Evolutionary conservation across 23 tunicate species (phyloP).

Genomic region (Oikopleura vanhoeffeni): DNA sequence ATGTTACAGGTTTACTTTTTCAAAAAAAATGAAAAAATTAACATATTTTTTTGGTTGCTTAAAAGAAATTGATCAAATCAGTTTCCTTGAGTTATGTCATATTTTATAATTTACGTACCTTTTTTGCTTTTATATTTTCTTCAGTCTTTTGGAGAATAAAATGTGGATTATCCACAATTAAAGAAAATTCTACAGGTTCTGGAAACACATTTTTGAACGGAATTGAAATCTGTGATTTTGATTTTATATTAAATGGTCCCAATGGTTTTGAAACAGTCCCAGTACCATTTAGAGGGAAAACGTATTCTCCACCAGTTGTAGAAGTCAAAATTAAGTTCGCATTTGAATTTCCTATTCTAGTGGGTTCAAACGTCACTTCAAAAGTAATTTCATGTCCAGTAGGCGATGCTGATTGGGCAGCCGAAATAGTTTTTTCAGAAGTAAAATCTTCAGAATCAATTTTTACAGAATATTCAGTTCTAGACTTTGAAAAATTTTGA

Average conservation of each 20-base stretch:
- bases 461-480: constrained; percentile 72
- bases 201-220: constrained; percentile 72
- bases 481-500: constrained; percentile 54
- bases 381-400: constrained; percentile 32
- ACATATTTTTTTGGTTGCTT: no score
- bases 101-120: no score
- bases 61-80: no score
- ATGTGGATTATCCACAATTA: not conserved
- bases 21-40: no score
- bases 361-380: constrained; percentile 80
- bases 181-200: not conserved
- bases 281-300: constrained; percentile 47
- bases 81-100: no score
- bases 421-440: not conserved
- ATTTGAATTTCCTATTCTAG: constrained; percentile 29
- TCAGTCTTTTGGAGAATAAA: not conserved
- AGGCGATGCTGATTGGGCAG: constrained; percentile 58
- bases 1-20: no score
- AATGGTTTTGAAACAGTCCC: constrained; percentile 53
- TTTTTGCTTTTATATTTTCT: not conserved
- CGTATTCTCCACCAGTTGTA: constrained; percentile 60
- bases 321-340: constrained; percentile 44
- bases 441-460: not conserved
- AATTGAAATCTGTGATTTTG: constrained; percentile 42
- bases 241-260: constrained; percentile 61